Percentiles rank a stretch among this genome's conserved stretches.
Evolutionary conservation across 2,797 vertebrate genomes (phyloP).

Genomic region (Sciaenops ocellatus): DNA sequence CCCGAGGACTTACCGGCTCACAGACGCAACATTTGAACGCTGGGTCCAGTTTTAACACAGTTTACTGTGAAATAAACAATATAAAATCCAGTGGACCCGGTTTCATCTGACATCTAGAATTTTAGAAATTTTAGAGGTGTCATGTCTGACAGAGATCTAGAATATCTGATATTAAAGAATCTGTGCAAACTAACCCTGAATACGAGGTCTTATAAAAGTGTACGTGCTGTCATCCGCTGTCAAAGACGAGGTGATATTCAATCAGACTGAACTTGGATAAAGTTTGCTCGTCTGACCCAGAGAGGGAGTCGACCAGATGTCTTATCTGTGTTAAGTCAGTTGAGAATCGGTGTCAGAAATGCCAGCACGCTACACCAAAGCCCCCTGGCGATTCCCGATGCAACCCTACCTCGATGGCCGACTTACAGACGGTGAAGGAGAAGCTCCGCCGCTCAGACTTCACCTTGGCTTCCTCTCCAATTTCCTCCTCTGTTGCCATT

Average conservation of each 20-base stretch:
- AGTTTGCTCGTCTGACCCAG: conserved; percentile 57
- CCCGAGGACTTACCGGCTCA: conserved; percentile 73
- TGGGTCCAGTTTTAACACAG: conserved; percentile 31
- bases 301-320: conserved; percentile 64
- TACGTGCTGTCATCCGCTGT: conserved; percentile 7
- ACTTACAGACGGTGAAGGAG: conserved; percentile 67
- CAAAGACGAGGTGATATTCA: conserved; percentile 53
- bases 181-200: conserved; percentile 40
- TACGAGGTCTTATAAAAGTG: conserved; percentile 35
- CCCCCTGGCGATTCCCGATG: conserved; percentile 57
- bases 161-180: conserved; percentile 50
- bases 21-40: conserved; percentile 37
- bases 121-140: conserved; percentile 20
- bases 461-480: conserved; percentile 75
- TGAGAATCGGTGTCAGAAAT: conserved; percentile 68
- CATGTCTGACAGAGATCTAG: conserved; percentile 23
- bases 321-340: conserved; percentile 64
- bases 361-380: conserved; percentile 70
- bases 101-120: conserved; percentile 21
- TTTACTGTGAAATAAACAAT: conserved; percentile 49
- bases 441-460: conserved; percentile 60
- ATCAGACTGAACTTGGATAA: conserved; percentile 67
- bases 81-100: conserved; percentile 31
- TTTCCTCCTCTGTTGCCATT: conserved; percentile 75
- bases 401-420: conserved; percentile 72